A percentile compares a stretch with the other conserved stretches of the same genome.
Conservation (phyloP, 2,113 vertebrate species). For the Heterocephalus glaber region DNA sequence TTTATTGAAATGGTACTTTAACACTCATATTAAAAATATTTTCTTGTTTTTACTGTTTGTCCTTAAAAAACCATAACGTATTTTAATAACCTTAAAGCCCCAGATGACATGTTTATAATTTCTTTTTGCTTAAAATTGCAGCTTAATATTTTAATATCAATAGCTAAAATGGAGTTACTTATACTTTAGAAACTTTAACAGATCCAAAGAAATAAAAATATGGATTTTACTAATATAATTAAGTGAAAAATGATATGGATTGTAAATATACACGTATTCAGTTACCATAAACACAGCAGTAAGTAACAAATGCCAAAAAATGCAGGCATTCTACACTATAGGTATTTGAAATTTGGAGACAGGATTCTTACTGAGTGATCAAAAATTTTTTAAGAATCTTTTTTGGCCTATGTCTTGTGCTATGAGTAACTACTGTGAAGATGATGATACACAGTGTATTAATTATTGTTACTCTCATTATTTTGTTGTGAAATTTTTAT, state of each 20-base stretch:
- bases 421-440: background rate
- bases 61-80: background rate
- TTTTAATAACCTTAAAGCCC: background rate
- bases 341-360: background rate
- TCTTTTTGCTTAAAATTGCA: slow-evolving; percentile 27
- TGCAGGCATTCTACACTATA: background rate
- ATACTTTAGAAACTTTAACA: background rate
- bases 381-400: background rate
- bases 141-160: background rate
- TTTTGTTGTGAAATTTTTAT: background rate
- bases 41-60: background rate
- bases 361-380: background rate
- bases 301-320: background rate
- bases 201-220: slow-evolving; percentile 23
- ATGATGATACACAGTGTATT: background rate
- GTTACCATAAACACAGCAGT: background rate
- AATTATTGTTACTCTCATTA: background rate
- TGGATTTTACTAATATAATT: background rate
- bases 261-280: background rate
- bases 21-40: background rate
- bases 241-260: background rate
- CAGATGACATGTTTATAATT: background rate
- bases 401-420: background rate
- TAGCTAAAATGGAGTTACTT: background rate
- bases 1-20: background rate